Conservation (phyloP, 2,888 invertebrate genomes). For the Ganaspis brasiliensis region DNA sequence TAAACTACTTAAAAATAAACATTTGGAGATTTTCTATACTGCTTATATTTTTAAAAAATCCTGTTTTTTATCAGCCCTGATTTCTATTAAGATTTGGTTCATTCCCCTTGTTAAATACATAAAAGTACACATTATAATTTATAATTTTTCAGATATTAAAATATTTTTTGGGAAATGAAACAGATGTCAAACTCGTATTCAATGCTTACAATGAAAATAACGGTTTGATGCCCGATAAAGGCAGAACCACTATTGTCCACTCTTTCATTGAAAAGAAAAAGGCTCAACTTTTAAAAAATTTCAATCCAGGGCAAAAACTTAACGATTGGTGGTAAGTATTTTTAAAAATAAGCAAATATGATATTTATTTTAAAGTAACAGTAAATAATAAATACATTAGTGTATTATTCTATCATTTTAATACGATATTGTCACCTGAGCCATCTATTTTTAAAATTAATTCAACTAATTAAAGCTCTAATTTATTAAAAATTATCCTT, state of each 20-base stretch:
- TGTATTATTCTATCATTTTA: neutral
- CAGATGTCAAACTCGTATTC: neutral
- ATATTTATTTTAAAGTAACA: no score
- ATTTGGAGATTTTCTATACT: no score
- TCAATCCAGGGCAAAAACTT: neutral
- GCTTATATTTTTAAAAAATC: no score
- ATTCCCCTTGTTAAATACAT: no score
- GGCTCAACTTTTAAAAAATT: neutral
- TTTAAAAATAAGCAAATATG: neutral
- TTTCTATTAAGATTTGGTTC: no score
- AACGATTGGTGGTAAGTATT: constrained; percentile 12
- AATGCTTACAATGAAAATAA: neutral
- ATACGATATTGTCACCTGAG: no score
- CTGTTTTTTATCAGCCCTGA: no score
- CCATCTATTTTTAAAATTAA: no score
- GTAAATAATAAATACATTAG: neutral
- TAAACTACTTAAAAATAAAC: no score
- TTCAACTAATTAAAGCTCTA: no score
- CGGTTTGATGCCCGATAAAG: neutral
- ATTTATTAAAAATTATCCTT: no score
- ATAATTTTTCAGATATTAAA: neutral
- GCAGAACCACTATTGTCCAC: neutral
- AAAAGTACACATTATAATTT: no score
- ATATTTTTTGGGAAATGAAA: neutral
- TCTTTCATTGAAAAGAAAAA: neutral